Base-by-base conservation (phyloP, 2,113 vertebrate species). In the Bubo scandiacus region DNA sequence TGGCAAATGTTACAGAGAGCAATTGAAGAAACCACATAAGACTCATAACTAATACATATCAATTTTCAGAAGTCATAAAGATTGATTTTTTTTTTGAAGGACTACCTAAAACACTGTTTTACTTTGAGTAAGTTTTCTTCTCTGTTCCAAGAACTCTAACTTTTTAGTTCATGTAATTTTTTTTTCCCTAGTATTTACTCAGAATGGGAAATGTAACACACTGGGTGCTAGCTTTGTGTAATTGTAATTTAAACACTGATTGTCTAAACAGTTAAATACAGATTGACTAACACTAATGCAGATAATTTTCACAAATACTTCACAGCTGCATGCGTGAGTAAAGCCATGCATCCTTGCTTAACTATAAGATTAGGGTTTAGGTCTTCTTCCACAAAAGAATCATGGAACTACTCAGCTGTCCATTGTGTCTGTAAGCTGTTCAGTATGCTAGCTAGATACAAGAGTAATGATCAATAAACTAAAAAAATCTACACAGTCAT, bases 1-100 rank as follows among this genome's bases (percentile, higher is more conserved):
- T 92, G 54, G 43, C 22, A 86, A 81, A 88, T 96, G 96, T 96
- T 92, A 40, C 36, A 78, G 68, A 90, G 15, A 96, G 23, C 15
- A 95, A 82, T 80, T 96, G 67, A 92, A 94, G 42, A 96, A 96
- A 92, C 66, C 29, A 65, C 27, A 36, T 86, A 96, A 83, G 77
- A 71, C 54, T 93, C 45, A 19, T 90, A 92, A 81, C 10, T 90
- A 79, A 95, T 63, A 71, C 11, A 63, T 78, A 71, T 57, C 57
- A 91, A 74, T 88, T 95, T 95, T 95, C 51, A 79, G 43, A 81
- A 94, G 49, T 84, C 30, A 16, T 85, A 89, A 96, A 91, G 40
- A 85, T 94, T 91, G 59, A 70, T 51, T 63, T 78, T 71, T 72
- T 79, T 82, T 83, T 77, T 36, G 22, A 87, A 36, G 1, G 19